Percentiles rank a stretch among this genome's conserved stretches.
Evolutionary conservation across 2,888 invertebrate species (phyloP).

Genomic region (Malacosoma neustria): DNA sequence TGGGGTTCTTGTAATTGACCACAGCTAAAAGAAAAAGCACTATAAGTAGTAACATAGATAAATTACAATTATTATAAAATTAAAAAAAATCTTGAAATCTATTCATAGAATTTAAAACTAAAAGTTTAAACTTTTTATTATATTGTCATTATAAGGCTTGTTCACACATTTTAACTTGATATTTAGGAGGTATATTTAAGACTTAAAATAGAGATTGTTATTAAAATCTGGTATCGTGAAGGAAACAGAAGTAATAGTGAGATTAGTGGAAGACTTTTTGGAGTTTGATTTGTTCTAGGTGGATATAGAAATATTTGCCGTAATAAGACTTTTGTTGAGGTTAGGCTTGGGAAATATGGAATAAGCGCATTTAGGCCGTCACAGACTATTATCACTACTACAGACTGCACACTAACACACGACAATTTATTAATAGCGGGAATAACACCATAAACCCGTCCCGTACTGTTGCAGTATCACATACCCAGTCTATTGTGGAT

Average conservation of each 20-base stretch:
- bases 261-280: slow-evolving; percentile 20
- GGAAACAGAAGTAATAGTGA: slow-evolving; percentile 48
- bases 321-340: too few relatives aligned
- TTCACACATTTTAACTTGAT: slow-evolving; percentile 74
- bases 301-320: not conserved
- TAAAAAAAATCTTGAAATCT: slow-evolving; percentile 66
- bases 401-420: too few relatives aligned
- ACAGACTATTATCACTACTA: too few relatives aligned
- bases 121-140: slow-evolving; percentile 72
- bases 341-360: too few relatives aligned
- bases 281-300: not conserved
- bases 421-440: too few relatives aligned
- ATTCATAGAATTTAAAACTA: slow-evolving; percentile 71
- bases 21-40: slow-evolving; percentile 70
- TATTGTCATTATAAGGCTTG: slow-evolving; percentile 61
- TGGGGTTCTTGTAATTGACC: slow-evolving; percentile 59
- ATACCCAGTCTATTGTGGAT: slow-evolving; percentile 5
- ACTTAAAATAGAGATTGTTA: slow-evolving; percentile 31
- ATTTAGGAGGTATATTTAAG: slow-evolving; percentile 64
- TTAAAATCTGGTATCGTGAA: slow-evolving; percentile 39
- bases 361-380: too few relatives aligned
- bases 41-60: slow-evolving; percentile 61
- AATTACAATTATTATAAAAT: slow-evolving; percentile 62
- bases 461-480: too few relatives aligned
- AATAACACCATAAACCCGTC: too few relatives aligned